These are phyloP conservation scores for Hippopotamyrus pictus DNA, from an alignment of 2,797 vertebrate genomes.

Conservation along the genomic window DNA sequence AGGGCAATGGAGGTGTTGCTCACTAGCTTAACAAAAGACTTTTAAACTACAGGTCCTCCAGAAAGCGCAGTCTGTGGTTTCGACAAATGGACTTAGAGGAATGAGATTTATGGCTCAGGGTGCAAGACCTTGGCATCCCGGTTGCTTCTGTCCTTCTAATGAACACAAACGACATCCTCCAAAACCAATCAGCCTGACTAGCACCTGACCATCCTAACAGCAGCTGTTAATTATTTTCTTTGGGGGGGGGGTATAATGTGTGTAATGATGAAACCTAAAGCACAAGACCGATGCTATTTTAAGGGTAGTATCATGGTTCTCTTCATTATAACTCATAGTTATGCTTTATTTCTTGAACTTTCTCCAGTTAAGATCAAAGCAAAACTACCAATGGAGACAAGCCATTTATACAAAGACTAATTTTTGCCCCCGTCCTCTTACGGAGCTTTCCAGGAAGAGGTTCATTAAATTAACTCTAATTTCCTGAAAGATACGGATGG, in stretches of 20 bases:
- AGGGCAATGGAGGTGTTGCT: background rate
- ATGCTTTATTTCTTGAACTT: background rate
- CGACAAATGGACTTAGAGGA: background rate
- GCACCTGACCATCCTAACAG: background rate
- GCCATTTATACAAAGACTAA: background rate
- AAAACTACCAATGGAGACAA: background rate
- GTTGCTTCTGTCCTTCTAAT: background rate
- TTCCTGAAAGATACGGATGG: background rate
- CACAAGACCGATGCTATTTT: background rate
- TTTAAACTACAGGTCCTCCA: background rate
- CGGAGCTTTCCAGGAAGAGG: background rate
- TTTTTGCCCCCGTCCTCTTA: background rate
- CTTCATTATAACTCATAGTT: background rate
- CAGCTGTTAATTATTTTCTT: background rate
- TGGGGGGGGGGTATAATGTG: background rate
- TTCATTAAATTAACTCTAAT: background rate
- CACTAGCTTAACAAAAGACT: background rate
- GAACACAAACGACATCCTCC: background rate
- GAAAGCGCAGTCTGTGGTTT: background rate
- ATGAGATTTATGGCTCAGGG: background rate
- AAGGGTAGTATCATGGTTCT: background rate
- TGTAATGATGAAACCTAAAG: background rate
- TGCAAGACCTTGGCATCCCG: slow-evolving; percentile 14
- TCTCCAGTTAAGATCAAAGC: background rate
- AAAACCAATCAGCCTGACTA: background rate